Conservation (phyloP, 2,888 invertebrate genomes). For the Cylindroiulus punctatus region DNA sequence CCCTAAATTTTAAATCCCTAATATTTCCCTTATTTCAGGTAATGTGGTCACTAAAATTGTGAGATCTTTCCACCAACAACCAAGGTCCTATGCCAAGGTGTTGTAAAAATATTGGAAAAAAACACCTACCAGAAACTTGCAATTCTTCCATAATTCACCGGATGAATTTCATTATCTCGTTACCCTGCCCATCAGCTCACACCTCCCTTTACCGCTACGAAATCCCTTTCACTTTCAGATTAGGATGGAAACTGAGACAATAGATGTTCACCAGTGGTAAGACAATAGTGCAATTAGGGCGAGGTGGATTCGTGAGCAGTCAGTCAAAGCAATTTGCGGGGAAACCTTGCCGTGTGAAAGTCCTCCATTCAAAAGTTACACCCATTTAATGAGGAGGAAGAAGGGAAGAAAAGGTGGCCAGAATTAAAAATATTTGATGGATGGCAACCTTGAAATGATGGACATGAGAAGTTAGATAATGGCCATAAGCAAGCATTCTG, state of each 20-base stretch:
- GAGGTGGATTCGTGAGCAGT: neutral
- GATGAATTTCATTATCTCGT: neutral
- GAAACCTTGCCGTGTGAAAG: conserved; percentile 38
- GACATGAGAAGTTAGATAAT: conserved; percentile 31
- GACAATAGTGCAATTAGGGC: conserved; percentile 20
- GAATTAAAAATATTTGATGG: conserved; percentile 15
- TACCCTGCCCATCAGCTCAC: neutral
- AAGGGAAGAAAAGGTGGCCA: conserved; percentile 14
- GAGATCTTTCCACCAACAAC: too few species aligned
- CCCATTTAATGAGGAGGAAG: conserved; percentile 29
- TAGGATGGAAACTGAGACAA: conserved; percentile 1
- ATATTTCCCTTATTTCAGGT: too few species aligned
- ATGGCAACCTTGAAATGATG: conserved; percentile 34
- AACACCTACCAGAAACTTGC: neutral
- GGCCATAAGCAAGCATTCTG: neutral
- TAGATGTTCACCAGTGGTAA: neutral
- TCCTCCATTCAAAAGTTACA: conserved; percentile 3
- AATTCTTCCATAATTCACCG: conserved; percentile 28
- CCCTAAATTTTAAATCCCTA: too few species aligned
- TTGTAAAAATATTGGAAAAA: neutral
- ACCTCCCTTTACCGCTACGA: neutral
- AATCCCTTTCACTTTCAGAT: neutral
- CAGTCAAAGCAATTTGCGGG: neutral
- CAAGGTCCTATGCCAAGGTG: too few species aligned
- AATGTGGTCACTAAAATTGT: too few species aligned